Base-by-base conservation (phyloP, 2,113 vertebrate genomes). In the Macrotis lagotis region DNA sequence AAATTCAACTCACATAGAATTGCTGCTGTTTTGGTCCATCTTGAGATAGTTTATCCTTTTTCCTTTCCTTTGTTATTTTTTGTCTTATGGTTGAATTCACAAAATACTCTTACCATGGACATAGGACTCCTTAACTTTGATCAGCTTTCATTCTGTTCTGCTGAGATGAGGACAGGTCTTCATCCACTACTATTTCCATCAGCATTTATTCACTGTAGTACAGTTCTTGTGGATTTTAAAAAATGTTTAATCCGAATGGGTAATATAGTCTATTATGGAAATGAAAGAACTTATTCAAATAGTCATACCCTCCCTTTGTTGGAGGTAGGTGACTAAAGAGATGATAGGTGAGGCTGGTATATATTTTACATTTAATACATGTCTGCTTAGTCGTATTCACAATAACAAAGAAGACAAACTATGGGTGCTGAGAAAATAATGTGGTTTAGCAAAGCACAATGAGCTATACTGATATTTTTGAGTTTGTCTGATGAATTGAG, bases 211-310 rank as follows among this genome's bases (percentile, higher is more conserved):
- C 48, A 66, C 83, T 3, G 24, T 48, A n/a, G 0, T 8, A 31
- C 3, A 52, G 59, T 51, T n/a, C 7, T 50, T 14, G 28, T 24
- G 52, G 59, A 12, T 44, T 44, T 74, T 19, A 51, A 28, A 26
- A 8, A 44, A 74, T 25, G 3, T 0, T 51, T 92, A 47, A 48
- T 93, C 52, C 47, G 51, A n/a, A 48, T 91, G 37, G 37, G 37
- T 22, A 74, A 44, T 74, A 7, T 74, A 44, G n/a, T n/a, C 59
- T 74, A 16, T n/a, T n/a, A 74, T 74, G 31, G 59, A 95, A 93
- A 74, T 90, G 28, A 88, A 66, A 90, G 93, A 14, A 74, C 3
- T 74, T 94, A 37, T 31, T 90, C 16, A 91, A 94, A 51, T 89
- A 94, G 50, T 90, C 90, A 91, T 92, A 16, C 22, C 26, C 26